Evolutionary conservation across 2,888 invertebrate genomes (phyloP), one percentile per base, ranked within the genome.

Genomic region (Aphidoletes aphidimyza): DNA sequence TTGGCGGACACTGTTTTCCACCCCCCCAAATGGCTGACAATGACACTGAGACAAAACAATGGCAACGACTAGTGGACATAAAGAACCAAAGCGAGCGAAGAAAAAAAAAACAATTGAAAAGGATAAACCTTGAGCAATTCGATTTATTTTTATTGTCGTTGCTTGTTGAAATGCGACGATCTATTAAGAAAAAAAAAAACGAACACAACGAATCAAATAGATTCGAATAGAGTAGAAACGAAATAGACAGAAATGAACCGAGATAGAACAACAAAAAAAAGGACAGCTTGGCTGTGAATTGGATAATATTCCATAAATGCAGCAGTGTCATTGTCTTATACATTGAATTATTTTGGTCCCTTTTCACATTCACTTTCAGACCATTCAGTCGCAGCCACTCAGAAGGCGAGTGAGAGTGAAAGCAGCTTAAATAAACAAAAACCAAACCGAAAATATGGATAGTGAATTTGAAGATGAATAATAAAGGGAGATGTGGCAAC

Each of bases 81-180:
- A n/a, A n/a, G n/a, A n/a, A n/a, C n/a, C n/a, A 81, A n/a, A 37
- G 8, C n/a, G 36, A 11, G 22, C 36, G 22, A 37, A 11, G 17
- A 78, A 34, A 11, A 78, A 78, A 78, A 78, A 17, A n/a, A 81
- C 37, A 81, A 81, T 81, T 22, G 37, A 81, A 81, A 69, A 22
- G 81, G 81, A 81, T 81, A 81, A 81, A 36, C 37, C 37, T 36
- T n/a, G 36, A n/a, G 37, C 81, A 81, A 81, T 81, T 81, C 81
- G 37, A 81, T 81, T 81, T 81, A 81, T 81, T 81, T 81, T 81
- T 81, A 81, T 81, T 37, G 81, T 81, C 37, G 6, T n/a, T 81
- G 22, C 22, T 81, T 37, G 81, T 69, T 30, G 14, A 14, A 69
- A 30, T 34, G 54, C 69, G 69, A 69, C 69, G 69, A 69, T 26